Evolutionary conservation across 2,113 vertebrate species (phyloP).

Genomic region (Zosterops japonicus): DNA sequence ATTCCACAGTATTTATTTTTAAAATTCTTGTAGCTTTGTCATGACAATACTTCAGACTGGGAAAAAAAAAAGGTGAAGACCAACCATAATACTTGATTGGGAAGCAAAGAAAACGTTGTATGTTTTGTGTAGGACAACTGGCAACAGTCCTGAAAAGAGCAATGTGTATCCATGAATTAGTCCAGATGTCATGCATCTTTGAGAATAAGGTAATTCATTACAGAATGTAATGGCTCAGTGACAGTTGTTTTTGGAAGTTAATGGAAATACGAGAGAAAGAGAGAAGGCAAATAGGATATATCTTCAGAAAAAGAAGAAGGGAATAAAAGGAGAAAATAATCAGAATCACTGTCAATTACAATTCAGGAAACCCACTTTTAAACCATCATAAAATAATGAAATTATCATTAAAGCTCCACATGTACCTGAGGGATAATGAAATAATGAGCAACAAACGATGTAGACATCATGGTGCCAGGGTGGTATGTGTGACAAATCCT

Average conservation of each 20-base stretch:
- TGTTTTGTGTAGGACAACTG: not conserved
- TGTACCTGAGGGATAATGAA: not conserved
- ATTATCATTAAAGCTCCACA: not conserved
- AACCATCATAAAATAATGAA: not conserved
- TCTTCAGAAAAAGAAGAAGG: not conserved
- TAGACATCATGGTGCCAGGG: not conserved
- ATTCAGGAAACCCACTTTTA: not conserved
- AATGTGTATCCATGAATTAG: not conserved
- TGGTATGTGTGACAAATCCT: not conserved
- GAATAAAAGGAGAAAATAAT: not conserved
- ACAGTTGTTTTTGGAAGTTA: not conserved
- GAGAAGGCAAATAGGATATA: not conserved
- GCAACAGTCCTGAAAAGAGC: not conserved
- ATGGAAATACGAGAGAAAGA: not conserved
- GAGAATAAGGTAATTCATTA: conserved; percentile 12
- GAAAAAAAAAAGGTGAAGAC: not conserved
- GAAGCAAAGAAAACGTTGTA: not conserved
- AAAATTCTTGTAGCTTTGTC: not conserved
- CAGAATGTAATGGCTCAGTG: not conserved
- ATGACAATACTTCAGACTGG: not conserved
- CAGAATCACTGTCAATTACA: not conserved
- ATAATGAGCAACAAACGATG: not conserved
- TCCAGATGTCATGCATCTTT: not conserved
- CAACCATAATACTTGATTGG: not conserved
- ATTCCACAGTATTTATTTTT: not conserved